Base-by-base conservation (phyloP, 2,113 vertebrate genomes). In the Carollia perspicillata region DNA sequence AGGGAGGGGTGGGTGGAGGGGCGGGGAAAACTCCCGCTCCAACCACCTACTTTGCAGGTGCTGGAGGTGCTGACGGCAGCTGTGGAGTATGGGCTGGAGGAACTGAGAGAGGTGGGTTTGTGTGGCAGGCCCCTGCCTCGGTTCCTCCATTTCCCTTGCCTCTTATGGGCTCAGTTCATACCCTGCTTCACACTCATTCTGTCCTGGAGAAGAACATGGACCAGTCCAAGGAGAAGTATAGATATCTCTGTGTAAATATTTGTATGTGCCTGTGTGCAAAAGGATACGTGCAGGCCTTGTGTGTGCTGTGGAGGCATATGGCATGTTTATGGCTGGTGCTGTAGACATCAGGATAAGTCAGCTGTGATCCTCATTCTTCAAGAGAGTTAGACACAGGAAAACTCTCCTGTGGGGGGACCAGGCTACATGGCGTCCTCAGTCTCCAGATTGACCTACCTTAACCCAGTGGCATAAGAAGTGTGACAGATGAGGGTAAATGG, bases 31-130 rank as follows among this genome's bases (percentile, higher is more conserved):
- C 77, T 77, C 66, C 78, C 47, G n/a, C 9, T 60, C 28, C 53
- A 72, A 83, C 44, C 68, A 40, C 84, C 77, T 66, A 69, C 68
- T 63, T 26, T 78, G 72, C 95, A 99, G 98, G 98, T 94, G 0
- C 97, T 99, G 95, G 99, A 99, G 71, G 99, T 99, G 79, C 96
- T 99, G 95, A 99, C 98, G 0, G 98, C 98, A 0, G 98, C 99
- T 0, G 98, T 99, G 96, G 98, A 98, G 47, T 99, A 98, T 0
- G 98, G 98, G 68, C 97, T 99, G 85, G 98, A 98, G 79, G 98
- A 99, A 40, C 97, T 99, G 69, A 97, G 98, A 96, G 98, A 98
- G 98, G 98, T 99, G 96, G 37, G 97, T 97, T 96, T 97, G 77
- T 95, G 80, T 35, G 85, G n/a, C 47, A 80, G 55, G 78, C 30